Percentiles rank a stretch among this genome's conserved stretches.
phyloP scores from a whole-genome alignment of 2,797 vertebrate genomes.

The Eospalax fontanierii region DNA sequence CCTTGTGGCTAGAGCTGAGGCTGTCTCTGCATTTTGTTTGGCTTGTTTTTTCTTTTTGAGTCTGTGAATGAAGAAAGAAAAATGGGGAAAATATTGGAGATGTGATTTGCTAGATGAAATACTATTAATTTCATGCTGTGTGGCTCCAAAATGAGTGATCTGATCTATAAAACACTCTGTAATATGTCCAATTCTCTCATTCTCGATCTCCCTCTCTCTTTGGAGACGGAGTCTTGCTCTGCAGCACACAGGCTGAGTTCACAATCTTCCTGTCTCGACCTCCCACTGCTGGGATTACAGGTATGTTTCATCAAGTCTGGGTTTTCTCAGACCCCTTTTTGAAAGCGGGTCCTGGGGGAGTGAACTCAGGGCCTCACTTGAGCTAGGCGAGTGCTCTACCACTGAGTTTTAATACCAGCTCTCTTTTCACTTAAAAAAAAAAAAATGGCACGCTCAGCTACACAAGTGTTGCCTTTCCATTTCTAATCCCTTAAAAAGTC shows the following conservation, averaged over 20 bases:
- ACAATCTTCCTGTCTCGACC: not conserved
- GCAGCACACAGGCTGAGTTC: not conserved
- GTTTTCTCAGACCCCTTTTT: not conserved
- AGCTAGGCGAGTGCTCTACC: not conserved
- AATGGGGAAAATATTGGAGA: not conserved
- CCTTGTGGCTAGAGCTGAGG: conserved; percentile 82
- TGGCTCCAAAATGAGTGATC: conserved; percentile 22
- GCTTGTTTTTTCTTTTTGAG: conserved; percentile 92
- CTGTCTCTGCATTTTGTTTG: conserved; percentile 89
- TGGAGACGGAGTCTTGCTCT: not conserved
- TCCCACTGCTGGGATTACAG: not conserved
- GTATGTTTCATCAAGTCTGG: not conserved
- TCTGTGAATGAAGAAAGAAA: conserved; percentile 78
- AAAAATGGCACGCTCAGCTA: not conserved
- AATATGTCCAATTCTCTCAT: not conserved
- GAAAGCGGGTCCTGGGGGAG: not conserved
- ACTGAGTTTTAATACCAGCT: not conserved
- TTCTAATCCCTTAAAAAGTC: conserved; percentile 43
- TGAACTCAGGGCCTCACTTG: not conserved
- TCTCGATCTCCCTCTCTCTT: not conserved
- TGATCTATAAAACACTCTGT: conserved; percentile 9
- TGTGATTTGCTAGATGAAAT: conserved; percentile 11
- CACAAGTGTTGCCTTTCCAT: conserved; percentile 5
- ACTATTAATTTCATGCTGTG: conserved; percentile 10
- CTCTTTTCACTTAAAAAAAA: not conserved